These are phyloP conservation scores for Toxostoma redivivum DNA, from an alignment of 2,113 vertebrate species.

Conservation along the genomic window DNA sequence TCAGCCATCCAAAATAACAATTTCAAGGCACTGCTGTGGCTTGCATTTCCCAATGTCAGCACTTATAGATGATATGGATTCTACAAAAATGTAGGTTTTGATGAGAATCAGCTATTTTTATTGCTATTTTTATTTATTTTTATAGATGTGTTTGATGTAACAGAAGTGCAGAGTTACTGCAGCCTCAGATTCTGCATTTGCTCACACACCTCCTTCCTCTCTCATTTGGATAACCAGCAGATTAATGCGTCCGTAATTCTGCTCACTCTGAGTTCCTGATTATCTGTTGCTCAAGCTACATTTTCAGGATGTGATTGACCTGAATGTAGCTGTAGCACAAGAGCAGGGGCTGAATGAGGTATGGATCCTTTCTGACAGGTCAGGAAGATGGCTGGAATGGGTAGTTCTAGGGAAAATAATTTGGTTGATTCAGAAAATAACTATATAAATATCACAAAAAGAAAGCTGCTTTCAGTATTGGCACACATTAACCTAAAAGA, in stretches of 20 bases:
- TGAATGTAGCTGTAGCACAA: not conserved
- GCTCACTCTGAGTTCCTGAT: not conserved
- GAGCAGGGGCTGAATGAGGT: not conserved
- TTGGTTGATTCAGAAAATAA: not conserved
- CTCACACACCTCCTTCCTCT: not conserved
- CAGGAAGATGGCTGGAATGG: not conserved
- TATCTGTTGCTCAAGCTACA: not conserved
- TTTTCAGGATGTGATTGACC: not conserved
- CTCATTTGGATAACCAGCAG: not conserved
- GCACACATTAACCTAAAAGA: not conserved
- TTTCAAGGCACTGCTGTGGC: not conserved
- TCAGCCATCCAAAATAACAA: not conserved
- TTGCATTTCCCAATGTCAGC: not conserved
- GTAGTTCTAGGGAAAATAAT: not conserved
- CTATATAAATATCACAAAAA: not conserved
- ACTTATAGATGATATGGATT: fast-evolving
- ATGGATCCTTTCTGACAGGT: not conserved
- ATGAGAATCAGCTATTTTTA: not conserved
- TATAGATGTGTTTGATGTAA: not conserved
- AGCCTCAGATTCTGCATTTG: not conserved
- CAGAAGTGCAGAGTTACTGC: not conserved
- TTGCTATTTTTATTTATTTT: not conserved
- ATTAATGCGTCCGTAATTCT: not conserved
- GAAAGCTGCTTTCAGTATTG: not conserved
- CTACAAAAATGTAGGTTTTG: not conserved